Evolutionary conservation across 2,113 vertebrate species (phyloP).

Genomic region (Gobiocypris rarus): DNA sequence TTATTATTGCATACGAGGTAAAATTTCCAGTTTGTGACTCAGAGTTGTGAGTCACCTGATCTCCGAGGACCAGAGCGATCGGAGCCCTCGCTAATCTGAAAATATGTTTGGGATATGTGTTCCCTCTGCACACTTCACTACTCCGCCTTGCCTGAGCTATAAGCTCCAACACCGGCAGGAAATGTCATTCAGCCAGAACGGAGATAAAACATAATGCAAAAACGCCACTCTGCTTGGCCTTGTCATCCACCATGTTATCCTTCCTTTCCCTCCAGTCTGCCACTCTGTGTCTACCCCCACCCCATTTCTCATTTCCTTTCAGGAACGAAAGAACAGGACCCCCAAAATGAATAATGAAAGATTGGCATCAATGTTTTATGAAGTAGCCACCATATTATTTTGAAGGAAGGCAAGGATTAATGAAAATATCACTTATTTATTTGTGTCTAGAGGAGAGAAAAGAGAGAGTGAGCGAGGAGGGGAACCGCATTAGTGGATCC

Average conservation of each 20-base stretch:
- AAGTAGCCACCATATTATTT: slow-evolving; percentile 66
- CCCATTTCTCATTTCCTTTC: slow-evolving; percentile 66
- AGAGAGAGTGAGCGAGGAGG: slow-evolving; percentile 42
- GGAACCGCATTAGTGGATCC: slow-evolving; percentile 46
- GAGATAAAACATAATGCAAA: slow-evolving; percentile 71
- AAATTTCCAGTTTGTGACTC: neutral
- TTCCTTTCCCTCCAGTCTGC: slow-evolving; percentile 53
- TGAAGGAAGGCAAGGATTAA: slow-evolving; percentile 65
- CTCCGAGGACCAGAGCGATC: slow-evolving; percentile 28
- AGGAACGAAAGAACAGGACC: slow-evolving; percentile 61
- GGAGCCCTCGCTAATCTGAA: slow-evolving; percentile 45
- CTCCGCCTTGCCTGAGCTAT: slow-evolving; percentile 47
- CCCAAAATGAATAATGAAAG: slow-evolving; percentile 63
- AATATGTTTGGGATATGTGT: slow-evolving; percentile 54
- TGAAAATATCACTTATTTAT: slow-evolving; percentile 70
- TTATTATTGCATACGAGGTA: neutral
- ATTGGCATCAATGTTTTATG: slow-evolving; percentile 64
- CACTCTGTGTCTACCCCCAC: slow-evolving; percentile 32
- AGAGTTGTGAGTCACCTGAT: slow-evolving; percentile 43
- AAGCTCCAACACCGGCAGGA: slow-evolving; percentile 63
- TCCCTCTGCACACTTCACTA: slow-evolving; percentile 49
- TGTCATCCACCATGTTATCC: slow-evolving; percentile 54
- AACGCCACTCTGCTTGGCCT: slow-evolving; percentile 50
- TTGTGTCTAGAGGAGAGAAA: slow-evolving; percentile 59
- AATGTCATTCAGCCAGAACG: slow-evolving; percentile 71